Percentiles rank a stretch among this genome's conserved stretches.
phyloP scores from a whole-genome alignment of 2,888 invertebrate species.

The Icerya purchasi region DNA sequence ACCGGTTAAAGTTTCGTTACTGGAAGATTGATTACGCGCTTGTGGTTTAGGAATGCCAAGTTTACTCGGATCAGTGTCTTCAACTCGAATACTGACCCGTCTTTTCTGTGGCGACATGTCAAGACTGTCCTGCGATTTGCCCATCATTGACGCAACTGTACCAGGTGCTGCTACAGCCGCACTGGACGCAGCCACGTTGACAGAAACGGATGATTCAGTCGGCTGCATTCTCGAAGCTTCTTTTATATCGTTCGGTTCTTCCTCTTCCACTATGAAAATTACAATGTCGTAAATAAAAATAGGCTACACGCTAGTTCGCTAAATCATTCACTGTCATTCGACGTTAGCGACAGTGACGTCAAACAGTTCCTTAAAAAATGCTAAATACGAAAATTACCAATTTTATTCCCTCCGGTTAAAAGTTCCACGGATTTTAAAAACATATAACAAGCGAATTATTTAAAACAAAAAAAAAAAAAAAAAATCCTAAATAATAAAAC shows the following conservation, averaged over 20 bases:
- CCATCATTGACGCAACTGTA: too few relatives aligned
- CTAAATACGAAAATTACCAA: too few relatives aligned
- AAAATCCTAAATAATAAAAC: too few relatives aligned
- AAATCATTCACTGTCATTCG: too few relatives aligned
- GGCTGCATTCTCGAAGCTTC: not conserved
- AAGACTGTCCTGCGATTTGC: slow-evolving; percentile 19
- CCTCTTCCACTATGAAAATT: slow-evolving; percentile 5
- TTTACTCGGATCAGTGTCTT: slow-evolving; percentile 36
- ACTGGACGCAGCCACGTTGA: not conserved
- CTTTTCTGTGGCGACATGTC: slow-evolving; percentile 22
- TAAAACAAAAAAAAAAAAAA: too few relatives aligned
- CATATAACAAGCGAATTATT: too few relatives aligned
- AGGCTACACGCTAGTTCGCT: too few relatives aligned
- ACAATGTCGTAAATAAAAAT: too few relatives aligned
- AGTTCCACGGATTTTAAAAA: too few relatives aligned
- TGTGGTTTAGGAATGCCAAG: slow-evolving; percentile 31
- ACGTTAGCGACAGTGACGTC: too few relatives aligned
- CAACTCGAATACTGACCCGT: slow-evolving; percentile 29
- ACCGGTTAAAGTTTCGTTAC: slow-evolving; percentile 56
- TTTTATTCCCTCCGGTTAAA: too few relatives aligned
- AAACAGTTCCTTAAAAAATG: too few relatives aligned
- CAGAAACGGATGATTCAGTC: not conserved
- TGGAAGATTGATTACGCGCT: slow-evolving; percentile 47
- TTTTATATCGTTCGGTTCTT: slow-evolving; percentile 1
- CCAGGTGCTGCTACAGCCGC: not conserved